Conservation (phyloP, 1,140 invertebrate species). For the Xylocopa sonorina region DNA sequence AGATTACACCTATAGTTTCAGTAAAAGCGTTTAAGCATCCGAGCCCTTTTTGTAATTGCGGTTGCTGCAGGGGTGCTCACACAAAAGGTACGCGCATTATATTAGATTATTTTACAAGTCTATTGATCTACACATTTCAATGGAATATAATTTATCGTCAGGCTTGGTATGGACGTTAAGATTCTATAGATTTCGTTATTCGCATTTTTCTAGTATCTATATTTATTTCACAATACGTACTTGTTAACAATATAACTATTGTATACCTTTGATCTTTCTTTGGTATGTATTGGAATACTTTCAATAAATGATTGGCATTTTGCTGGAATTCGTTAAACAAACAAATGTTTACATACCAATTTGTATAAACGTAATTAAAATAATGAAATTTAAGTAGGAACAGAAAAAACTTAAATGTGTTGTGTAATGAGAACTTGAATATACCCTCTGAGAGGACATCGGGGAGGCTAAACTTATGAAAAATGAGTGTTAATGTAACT, state of each 20-base stretch:
- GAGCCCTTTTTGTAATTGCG: constrained; percentile 83
- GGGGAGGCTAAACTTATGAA: too few relatives aligned
- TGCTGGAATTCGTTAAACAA: too few relatives aligned
- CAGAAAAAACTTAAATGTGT: too few relatives aligned
- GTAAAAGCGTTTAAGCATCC: constrained; percentile 76
- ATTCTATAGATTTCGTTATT: constrained; percentile 57
- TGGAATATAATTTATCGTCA: neutral
- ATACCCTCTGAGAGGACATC: too few relatives aligned
- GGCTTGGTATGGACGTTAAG: neutral
- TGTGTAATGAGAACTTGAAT: too few relatives aligned
- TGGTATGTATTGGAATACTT: constrained; percentile 17
- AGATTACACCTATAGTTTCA: constrained; percentile 57
- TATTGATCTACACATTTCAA: neutral
- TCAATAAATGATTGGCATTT: constrained; percentile 20
- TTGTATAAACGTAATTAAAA: too few relatives aligned
- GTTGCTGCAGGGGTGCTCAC: constrained; percentile 84
- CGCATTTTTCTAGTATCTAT: neutral
- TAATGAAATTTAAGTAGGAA: too few relatives aligned
- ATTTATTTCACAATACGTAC: neutral
- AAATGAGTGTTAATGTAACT: too few relatives aligned
- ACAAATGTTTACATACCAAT: too few relatives aligned
- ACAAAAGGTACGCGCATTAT: constrained; percentile 85
- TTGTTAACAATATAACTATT: neutral
- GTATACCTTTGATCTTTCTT: constrained; percentile 19
- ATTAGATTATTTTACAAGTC: neutral